A percentile compares a stretch with the other conserved stretches of the same genome.
Evolutionary conservation across 1,140 invertebrate genomes (phyloP).

Genomic region (Drosophila seguyi): DNA sequence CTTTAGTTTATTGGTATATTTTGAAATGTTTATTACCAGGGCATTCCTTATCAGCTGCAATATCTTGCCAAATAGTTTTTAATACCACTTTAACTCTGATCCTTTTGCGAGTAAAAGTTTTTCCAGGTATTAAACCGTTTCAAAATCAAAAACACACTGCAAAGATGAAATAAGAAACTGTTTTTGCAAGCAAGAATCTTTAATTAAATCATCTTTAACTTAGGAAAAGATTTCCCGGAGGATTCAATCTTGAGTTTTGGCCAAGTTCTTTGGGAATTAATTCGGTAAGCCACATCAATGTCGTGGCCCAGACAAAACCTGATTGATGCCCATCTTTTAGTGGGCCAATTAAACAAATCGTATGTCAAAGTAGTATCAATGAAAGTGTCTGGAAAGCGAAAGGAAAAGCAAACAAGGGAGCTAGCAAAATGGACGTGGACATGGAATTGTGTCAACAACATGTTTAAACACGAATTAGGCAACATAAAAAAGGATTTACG

Average conservation of each 20-base stretch:
- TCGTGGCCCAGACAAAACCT: conserved; percentile 33
- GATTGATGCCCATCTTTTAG: conserved; percentile 78
- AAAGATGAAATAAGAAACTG: conserved; percentile 23
- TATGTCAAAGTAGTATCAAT: conserved; percentile 64
- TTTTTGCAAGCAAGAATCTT: background rate
- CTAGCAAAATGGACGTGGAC: conserved; percentile 9
- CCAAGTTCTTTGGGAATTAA: conserved; percentile 41
- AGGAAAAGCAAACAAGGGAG: conserved; percentile 14
- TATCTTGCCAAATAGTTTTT: background rate
- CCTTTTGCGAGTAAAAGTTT: background rate
- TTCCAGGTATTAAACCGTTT: conserved; percentile 2
- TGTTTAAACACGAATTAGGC: conserved; percentile 83
- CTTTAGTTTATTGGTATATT: no score
- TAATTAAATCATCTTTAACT: conserved; percentile 24
- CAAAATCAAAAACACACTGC: background rate
- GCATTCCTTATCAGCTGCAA: background rate
- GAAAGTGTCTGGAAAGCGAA: conserved; percentile 24
- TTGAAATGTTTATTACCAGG: background rate
- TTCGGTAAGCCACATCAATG: conserved; percentile 54
- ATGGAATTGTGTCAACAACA: conserved; percentile 72
- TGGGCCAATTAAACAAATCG: conserved; percentile 79
- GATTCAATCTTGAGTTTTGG: conserved; percentile 11
- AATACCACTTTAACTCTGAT: no score
- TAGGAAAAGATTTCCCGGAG: conserved; percentile 2
- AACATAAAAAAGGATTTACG: conserved; percentile 81